phyloP scores from a whole-genome alignment of 2,888 invertebrate species.

The Lutraria lutraria region DNA sequence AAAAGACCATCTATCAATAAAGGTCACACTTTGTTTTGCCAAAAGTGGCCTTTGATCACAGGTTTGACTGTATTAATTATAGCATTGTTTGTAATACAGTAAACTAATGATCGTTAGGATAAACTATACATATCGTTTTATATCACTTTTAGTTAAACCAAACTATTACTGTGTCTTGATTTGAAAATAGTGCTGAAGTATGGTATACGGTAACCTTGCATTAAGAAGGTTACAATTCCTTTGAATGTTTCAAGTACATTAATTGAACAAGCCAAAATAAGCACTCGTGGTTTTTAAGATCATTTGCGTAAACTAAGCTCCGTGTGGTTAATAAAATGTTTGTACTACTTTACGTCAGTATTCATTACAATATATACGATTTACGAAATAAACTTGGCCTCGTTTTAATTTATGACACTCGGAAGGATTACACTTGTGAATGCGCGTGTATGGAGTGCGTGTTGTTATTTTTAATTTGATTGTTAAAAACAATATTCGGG shows the following conservation, averaged over 20 bases:
- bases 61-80: too few species aligned
- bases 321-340: conserved; percentile 14
- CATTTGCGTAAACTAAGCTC: neutral
- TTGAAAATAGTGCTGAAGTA: too few species aligned
- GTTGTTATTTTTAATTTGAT: neutral
- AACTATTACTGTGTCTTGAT: too few species aligned
- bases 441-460: too few species aligned
- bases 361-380: neutral
- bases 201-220: too few species aligned
- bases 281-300: conserved; percentile 1
- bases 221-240: neutral
- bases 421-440: neutral
- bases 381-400: neutral
- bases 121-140: too few species aligned
- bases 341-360: neutral
- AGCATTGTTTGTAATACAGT: too few species aligned
- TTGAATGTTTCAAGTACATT: neutral
- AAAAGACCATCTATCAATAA: too few species aligned
- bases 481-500: neutral
- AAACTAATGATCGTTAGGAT: too few species aligned
- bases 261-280: conserved; percentile 10
- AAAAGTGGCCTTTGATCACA: too few species aligned
- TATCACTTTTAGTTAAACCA: too few species aligned
- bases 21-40: too few species aligned
- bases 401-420: neutral